These are phyloP conservation scores for Eilema caniola DNA, from an alignment of 2,888 invertebrate species.

Conservation along the genomic window DNA sequence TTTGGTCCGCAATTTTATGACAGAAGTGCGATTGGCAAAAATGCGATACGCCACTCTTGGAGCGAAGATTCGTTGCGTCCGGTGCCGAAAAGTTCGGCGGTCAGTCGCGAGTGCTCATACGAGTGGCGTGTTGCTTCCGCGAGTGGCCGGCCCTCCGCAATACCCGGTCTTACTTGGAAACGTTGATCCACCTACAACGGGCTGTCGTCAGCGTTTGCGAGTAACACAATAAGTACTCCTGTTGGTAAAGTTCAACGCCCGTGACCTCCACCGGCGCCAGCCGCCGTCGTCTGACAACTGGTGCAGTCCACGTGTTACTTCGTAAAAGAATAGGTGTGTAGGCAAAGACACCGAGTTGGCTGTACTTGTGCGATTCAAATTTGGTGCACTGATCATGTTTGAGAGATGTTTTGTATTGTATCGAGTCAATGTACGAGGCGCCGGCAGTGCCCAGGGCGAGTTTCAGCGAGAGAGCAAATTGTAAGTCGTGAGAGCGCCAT, in stretches of 20 bases:
- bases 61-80: neutral
- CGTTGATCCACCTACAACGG: neutral
- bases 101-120: no score
- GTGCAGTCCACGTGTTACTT: neutral
- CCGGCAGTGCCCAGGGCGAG: neutral
- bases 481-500: neutral
- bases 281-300: no score
- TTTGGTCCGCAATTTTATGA: neutral
- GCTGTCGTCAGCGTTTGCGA: conserved; percentile 26
- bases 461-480: neutral
- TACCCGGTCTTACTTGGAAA: no score
- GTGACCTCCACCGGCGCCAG: neutral
- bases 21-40: neutral
- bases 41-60: neutral
- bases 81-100: no score
- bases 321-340: neutral
- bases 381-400: neutral
- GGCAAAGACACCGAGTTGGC: neutral
- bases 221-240: conserved; percentile 25
- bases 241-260: conserved; percentile 39
- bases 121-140: no score
- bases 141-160: no score
- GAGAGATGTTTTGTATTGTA: neutral
- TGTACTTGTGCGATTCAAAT: neutral
- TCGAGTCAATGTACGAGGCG: conserved; percentile 7